phyloP scores from a whole-genome alignment of 2,888 invertebrate species.

The Epicampocera succincta region DNA sequence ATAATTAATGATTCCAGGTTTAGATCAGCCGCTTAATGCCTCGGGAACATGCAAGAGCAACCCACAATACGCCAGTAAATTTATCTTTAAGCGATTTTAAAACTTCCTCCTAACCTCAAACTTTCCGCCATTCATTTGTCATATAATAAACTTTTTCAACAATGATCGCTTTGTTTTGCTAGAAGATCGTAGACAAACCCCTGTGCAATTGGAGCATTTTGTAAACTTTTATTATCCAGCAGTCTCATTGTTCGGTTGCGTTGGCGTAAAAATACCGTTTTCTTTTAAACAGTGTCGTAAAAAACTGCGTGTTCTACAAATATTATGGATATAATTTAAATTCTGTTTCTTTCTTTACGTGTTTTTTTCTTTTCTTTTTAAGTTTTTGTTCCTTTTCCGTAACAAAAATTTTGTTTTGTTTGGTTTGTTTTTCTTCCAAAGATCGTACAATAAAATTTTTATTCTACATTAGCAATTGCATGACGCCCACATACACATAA shows the following conservation, averaged over 20 bases:
- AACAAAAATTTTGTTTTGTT: neutral
- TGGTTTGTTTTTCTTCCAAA: neutral
- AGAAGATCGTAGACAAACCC: constrained; percentile 4
- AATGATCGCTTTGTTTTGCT: constrained; percentile 9
- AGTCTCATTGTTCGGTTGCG: constrained; percentile 31
- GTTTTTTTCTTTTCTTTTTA: constrained; percentile 14
- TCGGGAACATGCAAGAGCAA: no score
- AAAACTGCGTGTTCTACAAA: constrained; percentile 32
- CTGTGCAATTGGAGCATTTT: constrained; percentile 14
- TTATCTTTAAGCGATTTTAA: neutral
- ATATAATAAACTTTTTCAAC: neutral
- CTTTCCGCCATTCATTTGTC: constrained; percentile 2
- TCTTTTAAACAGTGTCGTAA: constrained; percentile 27
- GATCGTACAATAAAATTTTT: constrained; percentile 10
- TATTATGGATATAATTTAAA: neutral
- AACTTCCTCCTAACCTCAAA: neutral
- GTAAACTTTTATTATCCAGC: neutral
- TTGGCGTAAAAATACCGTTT: constrained; percentile 63
- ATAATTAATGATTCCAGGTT: no score
- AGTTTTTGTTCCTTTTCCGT: constrained; percentile 9
- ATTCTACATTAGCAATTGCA: constrained; percentile 27
- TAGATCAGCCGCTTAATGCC: no score
- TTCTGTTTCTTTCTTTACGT: no score
- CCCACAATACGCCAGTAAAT: no score
- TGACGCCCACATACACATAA: constrained; percentile 28